Evolutionary conservation across 1,140 invertebrate species (phyloP).

Genomic region (Atta texana): DNA sequence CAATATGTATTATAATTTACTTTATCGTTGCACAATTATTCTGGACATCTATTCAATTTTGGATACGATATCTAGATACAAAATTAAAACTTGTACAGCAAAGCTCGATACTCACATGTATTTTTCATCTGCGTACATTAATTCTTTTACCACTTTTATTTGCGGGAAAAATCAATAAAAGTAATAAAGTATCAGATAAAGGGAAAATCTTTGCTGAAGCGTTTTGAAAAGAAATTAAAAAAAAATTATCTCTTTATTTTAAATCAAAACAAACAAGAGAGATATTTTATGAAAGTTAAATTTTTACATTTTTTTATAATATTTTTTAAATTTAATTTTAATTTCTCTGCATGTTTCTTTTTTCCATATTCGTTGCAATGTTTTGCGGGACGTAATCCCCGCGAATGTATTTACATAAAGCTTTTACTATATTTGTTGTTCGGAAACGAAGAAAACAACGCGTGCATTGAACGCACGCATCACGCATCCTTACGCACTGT

Average conservation of each 20-base stretch:
- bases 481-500: not conserved
- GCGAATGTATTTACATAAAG: not conserved
- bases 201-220: not conserved
- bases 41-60: not conserved
- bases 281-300: not conserved
- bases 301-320: not conserved
- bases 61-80: not conserved
- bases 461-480: conserved; percentile 33
- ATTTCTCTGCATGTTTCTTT: not conserved
- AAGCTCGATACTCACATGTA: not conserved
- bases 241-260: not conserved
- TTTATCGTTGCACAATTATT: not conserved
- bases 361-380: not conserved
- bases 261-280: not conserved
- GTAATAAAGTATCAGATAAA: not conserved
- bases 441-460: not conserved
- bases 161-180: not conserved
- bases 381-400: not conserved
- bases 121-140: conserved; percentile 5
- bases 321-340: not conserved
- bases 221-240: too few relatives aligned
- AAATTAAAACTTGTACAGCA: not conserved
- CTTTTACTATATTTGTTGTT: not conserved
- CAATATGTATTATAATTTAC: not conserved
- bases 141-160: not conserved